These are phyloP conservation scores for Plodia interpunctella DNA, from an alignment of 1,140 invertebrate genomes.

Conservation along the genomic window DNA sequence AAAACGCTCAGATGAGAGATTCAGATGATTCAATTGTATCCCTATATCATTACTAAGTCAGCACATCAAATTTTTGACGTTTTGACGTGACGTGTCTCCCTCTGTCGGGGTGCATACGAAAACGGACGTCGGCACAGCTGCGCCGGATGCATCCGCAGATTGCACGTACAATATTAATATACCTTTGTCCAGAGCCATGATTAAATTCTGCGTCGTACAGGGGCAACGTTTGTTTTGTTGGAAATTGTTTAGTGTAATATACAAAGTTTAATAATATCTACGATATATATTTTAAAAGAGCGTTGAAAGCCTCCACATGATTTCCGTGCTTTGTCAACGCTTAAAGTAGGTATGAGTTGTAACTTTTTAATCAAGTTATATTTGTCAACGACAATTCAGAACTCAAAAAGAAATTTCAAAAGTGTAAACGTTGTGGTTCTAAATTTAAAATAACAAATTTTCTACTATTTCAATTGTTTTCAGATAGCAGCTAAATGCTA, in stretches of 20 bases:
- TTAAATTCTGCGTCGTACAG: neutral
- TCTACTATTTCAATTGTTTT: too few relatives aligned
- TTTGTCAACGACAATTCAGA: too few relatives aligned
- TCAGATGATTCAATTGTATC: neutral
- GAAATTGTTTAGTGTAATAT: neutral
- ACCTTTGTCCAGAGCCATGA: neutral
- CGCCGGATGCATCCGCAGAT: slow-evolving; percentile 2
- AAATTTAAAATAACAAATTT: too few relatives aligned
- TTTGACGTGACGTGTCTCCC: too few relatives aligned
- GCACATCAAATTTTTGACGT: neutral
- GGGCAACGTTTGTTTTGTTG: neutral
- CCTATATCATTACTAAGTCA: neutral
- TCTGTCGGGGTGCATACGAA: neutral
- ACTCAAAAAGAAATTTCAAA: too few relatives aligned
- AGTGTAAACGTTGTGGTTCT: too few relatives aligned
- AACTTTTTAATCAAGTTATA: too few relatives aligned
- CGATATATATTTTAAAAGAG: neutral
- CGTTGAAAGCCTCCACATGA: neutral
- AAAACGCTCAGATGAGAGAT: too few relatives aligned
- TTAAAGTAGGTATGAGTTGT: too few relatives aligned
- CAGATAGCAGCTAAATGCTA: too few relatives aligned
- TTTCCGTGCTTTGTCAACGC: neutral
- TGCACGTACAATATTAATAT: slow-evolving; percentile 5
- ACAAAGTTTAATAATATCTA: too few relatives aligned
- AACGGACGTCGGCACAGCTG: neutral